Percentiles rank a stretch among this genome's conserved stretches.
Evolutionary conservation across 2,113 vertebrate genomes (phyloP).

Genomic region (Lamprotornis superbus): DNA sequence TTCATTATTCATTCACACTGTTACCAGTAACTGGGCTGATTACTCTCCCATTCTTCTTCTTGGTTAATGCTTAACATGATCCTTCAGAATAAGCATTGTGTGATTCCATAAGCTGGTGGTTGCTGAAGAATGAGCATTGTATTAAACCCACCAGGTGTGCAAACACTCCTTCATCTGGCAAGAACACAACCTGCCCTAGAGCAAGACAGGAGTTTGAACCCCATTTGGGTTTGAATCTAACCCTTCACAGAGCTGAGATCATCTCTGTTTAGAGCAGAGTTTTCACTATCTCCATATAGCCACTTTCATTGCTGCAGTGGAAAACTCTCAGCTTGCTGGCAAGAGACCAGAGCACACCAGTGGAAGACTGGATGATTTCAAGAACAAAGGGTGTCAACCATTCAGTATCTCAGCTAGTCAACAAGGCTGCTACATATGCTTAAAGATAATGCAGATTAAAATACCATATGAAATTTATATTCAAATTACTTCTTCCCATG

Average conservation of each 20-base stretch:
- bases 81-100: not conserved
- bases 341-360: not conserved
- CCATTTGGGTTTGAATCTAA: not conserved
- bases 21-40: not conserved
- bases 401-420: not conserved
- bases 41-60: not conserved
- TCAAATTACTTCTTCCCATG: not conserved
- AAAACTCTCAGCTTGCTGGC: not conserved
- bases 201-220: not conserved
- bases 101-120: not conserved
- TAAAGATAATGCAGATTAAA: not conserved
- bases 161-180: not conserved
- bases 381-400: not conserved
- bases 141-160: not conserved
- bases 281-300: not conserved
- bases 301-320: not conserved
- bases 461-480: not conserved
- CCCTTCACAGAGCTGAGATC: not conserved
- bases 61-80: not conserved
- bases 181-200: not conserved
- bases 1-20: not conserved
- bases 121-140: not conserved
- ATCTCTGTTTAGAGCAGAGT: not conserved
- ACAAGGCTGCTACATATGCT: not conserved
- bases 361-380: not conserved